A percentile compares a stretch with the other conserved stretches of the same genome.
Evolutionary conservation across 2,888 invertebrate species (phyloP).

Genomic region (Amaurobius ferox): DNA sequence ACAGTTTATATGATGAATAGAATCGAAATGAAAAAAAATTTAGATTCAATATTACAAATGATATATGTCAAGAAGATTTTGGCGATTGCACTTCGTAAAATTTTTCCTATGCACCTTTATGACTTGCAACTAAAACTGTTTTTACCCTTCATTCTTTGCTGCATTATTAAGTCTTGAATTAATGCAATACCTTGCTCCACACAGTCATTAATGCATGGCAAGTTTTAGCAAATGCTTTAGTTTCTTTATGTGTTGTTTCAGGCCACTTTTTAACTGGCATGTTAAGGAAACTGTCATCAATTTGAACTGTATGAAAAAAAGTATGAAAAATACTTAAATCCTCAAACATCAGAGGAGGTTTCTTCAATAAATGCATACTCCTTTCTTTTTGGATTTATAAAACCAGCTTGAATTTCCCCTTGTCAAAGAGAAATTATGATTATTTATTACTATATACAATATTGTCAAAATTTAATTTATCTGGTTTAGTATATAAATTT

Average conservation of each 20-base stretch:
- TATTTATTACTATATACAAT: too few species aligned
- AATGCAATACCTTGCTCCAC: neutral
- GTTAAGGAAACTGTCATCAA: neutral
- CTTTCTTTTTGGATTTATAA: neutral
- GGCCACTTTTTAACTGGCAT: neutral
- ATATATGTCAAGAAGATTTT: neutral
- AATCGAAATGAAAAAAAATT: too few species aligned
- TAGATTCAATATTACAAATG: too few species aligned
- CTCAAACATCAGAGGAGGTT: neutral
- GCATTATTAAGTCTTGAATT: neutral
- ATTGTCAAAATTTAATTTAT: too few species aligned
- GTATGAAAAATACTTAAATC: neutral
- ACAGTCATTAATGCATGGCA: neutral
- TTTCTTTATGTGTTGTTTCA: neutral
- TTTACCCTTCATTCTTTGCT: neutral
- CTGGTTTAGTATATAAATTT: too few species aligned
- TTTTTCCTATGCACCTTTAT: neutral
- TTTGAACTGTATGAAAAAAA: slow-evolving; percentile 1
- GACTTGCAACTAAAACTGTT: neutral
- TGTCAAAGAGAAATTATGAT: neutral
- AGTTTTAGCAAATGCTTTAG: neutral
- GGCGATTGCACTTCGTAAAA: neutral
- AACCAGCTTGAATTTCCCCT: neutral
- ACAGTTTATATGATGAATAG: too few species aligned
- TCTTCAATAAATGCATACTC: neutral